phyloP scores from a whole-genome alignment of 2,797 vertebrate species.

The Mus spretus region DNA sequence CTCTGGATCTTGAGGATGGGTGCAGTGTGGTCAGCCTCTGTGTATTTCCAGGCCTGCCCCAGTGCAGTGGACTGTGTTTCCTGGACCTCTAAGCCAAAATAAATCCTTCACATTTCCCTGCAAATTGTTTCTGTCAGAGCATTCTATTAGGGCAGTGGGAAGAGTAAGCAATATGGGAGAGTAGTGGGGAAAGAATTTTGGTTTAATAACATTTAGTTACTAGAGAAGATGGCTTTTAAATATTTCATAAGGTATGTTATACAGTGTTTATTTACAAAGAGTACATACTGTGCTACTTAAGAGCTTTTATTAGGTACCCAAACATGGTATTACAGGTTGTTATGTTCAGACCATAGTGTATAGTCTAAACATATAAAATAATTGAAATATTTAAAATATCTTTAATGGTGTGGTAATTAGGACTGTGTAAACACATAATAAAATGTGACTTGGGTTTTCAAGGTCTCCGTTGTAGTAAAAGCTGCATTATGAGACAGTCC shows the following conservation, averaged over 20 bases:
- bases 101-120: background rate
- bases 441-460: conserved; percentile 56
- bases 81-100: background rate
- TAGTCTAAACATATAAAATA: conserved; percentile 67
- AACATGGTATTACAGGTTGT: conserved; percentile 56
- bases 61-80: background rate
- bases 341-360: conserved; percentile 54
- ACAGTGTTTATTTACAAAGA: conserved; percentile 70
- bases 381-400: conserved; percentile 71
- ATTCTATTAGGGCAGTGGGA: background rate
- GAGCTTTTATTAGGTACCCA: conserved; percentile 53
- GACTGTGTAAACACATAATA: conserved; percentile 53
- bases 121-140: background rate
- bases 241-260: conserved; percentile 77
- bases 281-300: conserved; percentile 56
- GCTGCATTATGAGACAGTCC: background rate
- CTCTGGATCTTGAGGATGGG: background rate
- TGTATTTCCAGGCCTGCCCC: too few relatives aligned
- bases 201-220: conserved; percentile 65
- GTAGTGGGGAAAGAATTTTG: conserved; percentile 23
- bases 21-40: background rate
- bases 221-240: conserved; percentile 56
- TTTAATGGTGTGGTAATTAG: conserved; percentile 45
- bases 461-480: conserved; percentile 51
- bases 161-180: background rate